A percentile compares a stretch with the other conserved stretches of the same genome.
These are phyloP conservation scores for Erythrocercus mccallii DNA, from an alignment of 2,113 vertebrate species.

Conservation along the genomic window DNA sequence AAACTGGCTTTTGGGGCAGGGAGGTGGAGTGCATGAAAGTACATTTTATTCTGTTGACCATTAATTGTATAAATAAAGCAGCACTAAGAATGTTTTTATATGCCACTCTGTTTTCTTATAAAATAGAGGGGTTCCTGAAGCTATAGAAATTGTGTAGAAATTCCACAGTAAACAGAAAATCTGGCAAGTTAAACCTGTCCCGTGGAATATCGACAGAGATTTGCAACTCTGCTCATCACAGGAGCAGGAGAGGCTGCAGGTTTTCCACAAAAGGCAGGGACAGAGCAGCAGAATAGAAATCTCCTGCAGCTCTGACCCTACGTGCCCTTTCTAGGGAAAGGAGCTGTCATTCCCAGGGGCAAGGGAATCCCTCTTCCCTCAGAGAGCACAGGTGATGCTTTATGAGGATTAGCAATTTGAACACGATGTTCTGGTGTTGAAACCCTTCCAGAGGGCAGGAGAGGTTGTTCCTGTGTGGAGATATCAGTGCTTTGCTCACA, in stretches of 20 bases:
- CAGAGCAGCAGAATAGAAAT: background rate
- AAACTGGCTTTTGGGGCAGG: background rate
- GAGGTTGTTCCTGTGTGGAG: background rate
- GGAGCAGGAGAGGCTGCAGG: background rate
- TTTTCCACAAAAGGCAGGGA: background rate
- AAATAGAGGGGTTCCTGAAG: constrained; percentile 40
- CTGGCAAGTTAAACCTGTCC: background rate
- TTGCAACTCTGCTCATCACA: background rate
- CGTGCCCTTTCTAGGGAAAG: background rate
- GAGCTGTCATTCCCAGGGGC: background rate
- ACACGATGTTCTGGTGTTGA: background rate
- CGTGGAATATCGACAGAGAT: background rate
- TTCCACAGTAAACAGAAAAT: constrained; percentile 48
- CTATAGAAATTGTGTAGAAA: constrained; percentile 49
- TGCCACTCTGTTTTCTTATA: constrained; percentile 58
- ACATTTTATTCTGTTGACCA: constrained; percentile 35
- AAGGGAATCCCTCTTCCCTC: background rate
- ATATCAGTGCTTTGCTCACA: background rate
- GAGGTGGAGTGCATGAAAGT: background rate
- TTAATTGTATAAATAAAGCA: constrained; percentile 56
- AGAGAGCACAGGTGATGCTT: background rate
- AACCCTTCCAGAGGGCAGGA: background rate
- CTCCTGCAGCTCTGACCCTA: background rate
- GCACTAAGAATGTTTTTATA: constrained; percentile 32
- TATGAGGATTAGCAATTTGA: background rate